Evolutionary conservation across 23 tunicate genomes (phyloP).

Genomic region (Trididemnum miniatum): DNA sequence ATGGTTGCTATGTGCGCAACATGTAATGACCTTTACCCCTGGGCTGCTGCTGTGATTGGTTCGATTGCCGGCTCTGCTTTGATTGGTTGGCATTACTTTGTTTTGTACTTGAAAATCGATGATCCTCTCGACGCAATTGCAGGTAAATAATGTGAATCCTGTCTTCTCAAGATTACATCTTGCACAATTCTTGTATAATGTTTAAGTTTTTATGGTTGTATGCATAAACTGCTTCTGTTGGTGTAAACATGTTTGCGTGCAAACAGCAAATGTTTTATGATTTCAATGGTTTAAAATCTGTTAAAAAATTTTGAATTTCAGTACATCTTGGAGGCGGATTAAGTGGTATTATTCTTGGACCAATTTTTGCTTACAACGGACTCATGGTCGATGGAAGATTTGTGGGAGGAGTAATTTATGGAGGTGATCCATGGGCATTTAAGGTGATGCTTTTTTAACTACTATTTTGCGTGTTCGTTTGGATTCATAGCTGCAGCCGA

Average conservation of each 20-base stretch:
- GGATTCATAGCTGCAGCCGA: too few species aligned
- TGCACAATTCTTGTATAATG: too few species aligned
- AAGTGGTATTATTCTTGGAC: slow-evolving; percentile 31
- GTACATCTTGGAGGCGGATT: slow-evolving; percentile 69
- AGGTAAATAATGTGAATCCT: slow-evolving; percentile 11
- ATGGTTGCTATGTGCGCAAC: slow-evolving; percentile 95
- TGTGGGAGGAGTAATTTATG: slow-evolving; percentile 30
- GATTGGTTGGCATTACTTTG: slow-evolving; percentile 38
- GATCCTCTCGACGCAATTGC: slow-evolving; percentile 94
- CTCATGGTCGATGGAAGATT: slow-evolving; percentile 21
- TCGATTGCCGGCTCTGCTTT: slow-evolving; percentile 51
- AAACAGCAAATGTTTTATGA: too few species aligned
- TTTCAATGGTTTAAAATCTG: too few species aligned
- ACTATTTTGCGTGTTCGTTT: too few species aligned
- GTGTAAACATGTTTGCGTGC: too few species aligned
- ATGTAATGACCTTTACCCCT: slow-evolving; percentile 71
- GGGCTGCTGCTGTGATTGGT: slow-evolving; percentile 89
- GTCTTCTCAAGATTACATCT: too few species aligned
- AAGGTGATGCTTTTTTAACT: too few species aligned
- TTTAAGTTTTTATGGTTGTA: too few species aligned
- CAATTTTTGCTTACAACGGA: slow-evolving; percentile 29
- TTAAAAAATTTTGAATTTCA: too few species aligned
- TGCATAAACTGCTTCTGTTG: too few species aligned
- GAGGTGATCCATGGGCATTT: slow-evolving; percentile 6
- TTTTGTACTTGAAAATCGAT: slow-evolving; percentile 62